Evolutionary conservation across 2,797 vertebrate species (phyloP).

Genomic region (Eleutherodactylus coqui): DNA sequence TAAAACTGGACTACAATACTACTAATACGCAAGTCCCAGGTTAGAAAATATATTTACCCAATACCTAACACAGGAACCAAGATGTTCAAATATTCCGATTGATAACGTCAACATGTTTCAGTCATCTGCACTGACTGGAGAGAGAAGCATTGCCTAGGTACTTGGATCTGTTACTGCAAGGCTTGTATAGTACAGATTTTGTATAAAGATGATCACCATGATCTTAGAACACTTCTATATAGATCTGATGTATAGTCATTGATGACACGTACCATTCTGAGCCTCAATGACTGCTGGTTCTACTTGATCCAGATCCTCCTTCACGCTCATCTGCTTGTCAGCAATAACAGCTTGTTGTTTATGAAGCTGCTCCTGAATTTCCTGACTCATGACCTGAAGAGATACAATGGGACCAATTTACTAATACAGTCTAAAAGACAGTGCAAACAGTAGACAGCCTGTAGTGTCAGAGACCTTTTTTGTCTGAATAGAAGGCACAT

Average conservation of each 20-base stretch:
- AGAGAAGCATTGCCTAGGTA: background rate
- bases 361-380: slow-evolving; percentile 96
- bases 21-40: too few species aligned
- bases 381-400: slow-evolving; percentile 95
- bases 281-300: slow-evolving; percentile 98
- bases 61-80: too few species aligned
- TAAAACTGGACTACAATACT: too few species aligned
- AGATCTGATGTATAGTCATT: background rate
- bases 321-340: slow-evolving; percentile 95
- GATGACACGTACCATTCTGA: slow-evolving; percentile 87
- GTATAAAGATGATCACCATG: background rate
- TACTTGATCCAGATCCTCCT: slow-evolving; percentile 95
- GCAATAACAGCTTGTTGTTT: slow-evolving; percentile 97
- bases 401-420: background rate
- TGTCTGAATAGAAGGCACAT: too few species aligned
- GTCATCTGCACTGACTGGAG: too few species aligned
- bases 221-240: background rate
- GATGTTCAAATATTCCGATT: too few species aligned
- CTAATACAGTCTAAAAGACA: too few species aligned
- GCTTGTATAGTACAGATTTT: too few species aligned
- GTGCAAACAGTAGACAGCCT: too few species aligned
- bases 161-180: background rate
- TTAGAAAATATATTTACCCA: too few species aligned
- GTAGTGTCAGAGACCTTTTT: too few species aligned
- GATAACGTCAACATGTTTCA: too few species aligned